These are phyloP conservation scores for Standfussiana lucernea DNA, from an alignment of 2,888 invertebrate species.

Conservation along the genomic window DNA sequence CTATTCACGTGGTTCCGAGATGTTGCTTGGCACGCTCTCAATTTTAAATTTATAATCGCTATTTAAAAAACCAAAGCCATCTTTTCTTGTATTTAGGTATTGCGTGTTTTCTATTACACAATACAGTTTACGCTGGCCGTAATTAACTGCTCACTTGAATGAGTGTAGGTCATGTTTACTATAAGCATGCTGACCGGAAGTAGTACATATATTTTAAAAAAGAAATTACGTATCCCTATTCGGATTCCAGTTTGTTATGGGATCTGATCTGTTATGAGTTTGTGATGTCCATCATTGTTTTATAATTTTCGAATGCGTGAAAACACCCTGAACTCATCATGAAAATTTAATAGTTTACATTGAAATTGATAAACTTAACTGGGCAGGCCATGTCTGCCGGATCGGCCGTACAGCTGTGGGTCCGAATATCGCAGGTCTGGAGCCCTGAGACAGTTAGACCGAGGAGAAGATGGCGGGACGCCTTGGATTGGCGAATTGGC, in stretches of 20 bases:
- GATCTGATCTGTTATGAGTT: too few relatives aligned
- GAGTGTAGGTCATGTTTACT: constrained; percentile 41
- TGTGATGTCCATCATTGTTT: background rate
- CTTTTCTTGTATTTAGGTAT: constrained; percentile 41
- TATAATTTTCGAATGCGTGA: background rate
- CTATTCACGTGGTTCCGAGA: constrained; percentile 50
- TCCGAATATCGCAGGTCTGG: background rate
- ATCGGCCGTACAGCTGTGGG: too few relatives aligned
- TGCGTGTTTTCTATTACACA: constrained; percentile 22
- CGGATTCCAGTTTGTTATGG: background rate
- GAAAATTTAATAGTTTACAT: background rate
- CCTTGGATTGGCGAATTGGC: background rate
- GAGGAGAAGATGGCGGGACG: background rate
- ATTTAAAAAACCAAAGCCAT: constrained; percentile 41
- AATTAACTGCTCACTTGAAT: constrained; percentile 27
- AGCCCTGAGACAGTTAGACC: background rate
- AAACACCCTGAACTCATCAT: background rate
- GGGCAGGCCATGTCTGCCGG: too few relatives aligned
- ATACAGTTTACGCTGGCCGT: constrained; percentile 6
- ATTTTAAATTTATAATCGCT: constrained; percentile 54
- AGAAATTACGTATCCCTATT: too few relatives aligned
- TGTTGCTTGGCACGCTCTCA: constrained; percentile 63
- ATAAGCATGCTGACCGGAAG: background rate
- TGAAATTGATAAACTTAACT: background rate
- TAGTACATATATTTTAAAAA: too few relatives aligned